These are phyloP conservation scores for Andricus quercusramuli DNA, from an alignment of 2,888 invertebrate species.

Conservation along the genomic window DNA sequence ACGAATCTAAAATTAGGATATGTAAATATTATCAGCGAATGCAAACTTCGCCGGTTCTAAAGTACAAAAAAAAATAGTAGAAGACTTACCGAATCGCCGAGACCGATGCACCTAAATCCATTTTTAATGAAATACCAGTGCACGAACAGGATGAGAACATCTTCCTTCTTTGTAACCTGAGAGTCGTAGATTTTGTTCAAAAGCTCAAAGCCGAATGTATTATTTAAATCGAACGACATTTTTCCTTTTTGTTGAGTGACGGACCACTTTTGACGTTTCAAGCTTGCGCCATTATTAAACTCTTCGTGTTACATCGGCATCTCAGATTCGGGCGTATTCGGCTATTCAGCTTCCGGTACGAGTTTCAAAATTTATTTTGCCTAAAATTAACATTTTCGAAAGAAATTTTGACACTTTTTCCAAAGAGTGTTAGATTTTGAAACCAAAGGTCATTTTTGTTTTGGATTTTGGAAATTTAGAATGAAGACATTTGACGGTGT, in stretches of 20 bases:
- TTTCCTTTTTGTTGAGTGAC: slow-evolving; percentile 53
- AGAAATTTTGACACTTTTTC: not conserved
- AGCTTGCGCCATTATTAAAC: slow-evolving; percentile 54
- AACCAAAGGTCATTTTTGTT: not conserved
- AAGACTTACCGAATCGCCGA: slow-evolving; percentile 84
- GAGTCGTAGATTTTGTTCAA: slow-evolving; percentile 82
- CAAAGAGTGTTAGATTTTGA: not conserved
- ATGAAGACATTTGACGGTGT: not conserved
- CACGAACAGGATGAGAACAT: slow-evolving; percentile 85
- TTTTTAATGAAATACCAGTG: slow-evolving; percentile 87
- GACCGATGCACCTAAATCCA: slow-evolving; percentile 86
- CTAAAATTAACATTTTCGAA: not conserved
- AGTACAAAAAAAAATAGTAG: not conserved
- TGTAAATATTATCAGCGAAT: not conserved
- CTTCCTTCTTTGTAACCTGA: slow-evolving; percentile 84
- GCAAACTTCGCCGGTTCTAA: not conserved
- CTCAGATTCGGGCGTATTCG: not conserved
- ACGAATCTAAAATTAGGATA: not conserved
- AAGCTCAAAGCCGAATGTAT: slow-evolving; percentile 85
- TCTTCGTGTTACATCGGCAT: slow-evolving; percentile 18
- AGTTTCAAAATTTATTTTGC: not conserved
- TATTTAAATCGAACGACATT: slow-evolving; percentile 74
- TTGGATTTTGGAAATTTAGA: not conserved
- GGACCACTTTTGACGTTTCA: slow-evolving; percentile 51
- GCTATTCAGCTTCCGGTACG: not conserved